Percentiles rank a stretch among this genome's conserved stretches.
Conservation (phyloP, 2,113 vertebrate genomes). For the Corythornis madagascariensis region DNA sequence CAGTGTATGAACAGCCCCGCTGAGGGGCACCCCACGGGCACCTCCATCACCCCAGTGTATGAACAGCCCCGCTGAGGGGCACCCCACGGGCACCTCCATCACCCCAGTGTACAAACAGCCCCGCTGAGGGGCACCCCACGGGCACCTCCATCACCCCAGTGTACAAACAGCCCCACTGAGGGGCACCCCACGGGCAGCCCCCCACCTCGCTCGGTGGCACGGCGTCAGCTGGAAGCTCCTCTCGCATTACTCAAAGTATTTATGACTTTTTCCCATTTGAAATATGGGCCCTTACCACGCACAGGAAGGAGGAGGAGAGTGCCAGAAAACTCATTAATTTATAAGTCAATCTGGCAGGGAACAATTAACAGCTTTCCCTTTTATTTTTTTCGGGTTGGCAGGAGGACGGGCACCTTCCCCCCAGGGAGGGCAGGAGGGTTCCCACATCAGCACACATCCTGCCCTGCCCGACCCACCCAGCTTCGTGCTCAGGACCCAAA, state of each 20-base stretch:
- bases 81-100: too few relatives aligned
- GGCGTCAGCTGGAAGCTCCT: slow-evolving; percentile 37
- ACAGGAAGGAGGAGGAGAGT: slow-evolving; percentile 55
- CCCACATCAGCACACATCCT: fast-evolving
- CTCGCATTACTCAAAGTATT: slow-evolving; percentile 32
- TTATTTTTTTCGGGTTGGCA: background rate
- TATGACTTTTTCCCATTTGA: slow-evolving; percentile 44
- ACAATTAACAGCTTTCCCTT: slow-evolving; percentile 63
- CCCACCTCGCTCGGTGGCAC: background rate
- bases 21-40: too few relatives aligned
- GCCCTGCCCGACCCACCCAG: background rate
- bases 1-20: too few relatives aligned
- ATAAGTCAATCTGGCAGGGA: slow-evolving; percentile 62
- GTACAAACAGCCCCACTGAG: fast-evolving
- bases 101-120: fast-evolving
- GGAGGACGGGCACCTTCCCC: background rate
- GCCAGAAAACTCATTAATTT: slow-evolving; percentile 64
- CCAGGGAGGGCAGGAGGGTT: background rate
- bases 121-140: background rate
- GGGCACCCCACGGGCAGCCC: background rate
- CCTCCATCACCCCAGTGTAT: too few relatives aligned
- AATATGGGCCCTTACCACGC: slow-evolving; percentile 39
- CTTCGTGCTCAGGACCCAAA: background rate
- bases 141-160: fast-evolving
- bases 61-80: too few relatives aligned